Evolutionary conservation across 2,888 invertebrate species (phyloP), one percentile per base, ranked within the genome.

Genomic region (Hirtodrosophila cameraria): DNA sequence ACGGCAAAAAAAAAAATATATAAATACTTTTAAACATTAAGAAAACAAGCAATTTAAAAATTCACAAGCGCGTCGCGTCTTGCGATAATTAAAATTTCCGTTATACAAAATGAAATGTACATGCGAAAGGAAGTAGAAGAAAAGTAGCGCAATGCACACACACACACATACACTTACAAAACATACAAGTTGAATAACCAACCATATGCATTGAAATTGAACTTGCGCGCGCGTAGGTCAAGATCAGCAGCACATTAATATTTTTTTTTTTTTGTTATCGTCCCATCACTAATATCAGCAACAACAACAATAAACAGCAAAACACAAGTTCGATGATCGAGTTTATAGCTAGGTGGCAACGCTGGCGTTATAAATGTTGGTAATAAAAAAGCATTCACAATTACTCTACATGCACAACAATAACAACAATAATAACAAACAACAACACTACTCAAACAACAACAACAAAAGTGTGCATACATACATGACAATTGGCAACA

Each of bases 141-240:
- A 67, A n/a, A 72, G 55, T 46, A 39, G 39, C 58, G 58, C 49
- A 62, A 74, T 75, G 45, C n/a, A n/a, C n/a, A n/a, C n/a, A n/a
- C n/a, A n/a, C n/a, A n/a, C n/a, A n/a, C n/a, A n/a, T n/a, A n/a
- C n/a, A n/a, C n/a, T n/a, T n/a, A n/a, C n/a, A n/a, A n/a, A n/a
- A n/a, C n/a, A n/a, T 53, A 38, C 61, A 75, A 81, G 82, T 88
- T 88, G 78, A 88, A 88, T 79, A 87, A 79, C 86, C 88, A 87
- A 79, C 86, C 88, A 84, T 74, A 75, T 73, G 50, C 75, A 82
- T 63, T 59, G 33, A 57, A 57, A 33, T 53, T 83, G 78, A 76
- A 75, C 74, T 78, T 70, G 67, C 39, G 45, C 59, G 60, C 72
- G 67, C 81, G 69, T 86, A 86, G 86, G 86, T 86, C 86, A 86